Base-by-base conservation (phyloP, 2,888 invertebrate genomes). In the Acronicta alni region DNA sequence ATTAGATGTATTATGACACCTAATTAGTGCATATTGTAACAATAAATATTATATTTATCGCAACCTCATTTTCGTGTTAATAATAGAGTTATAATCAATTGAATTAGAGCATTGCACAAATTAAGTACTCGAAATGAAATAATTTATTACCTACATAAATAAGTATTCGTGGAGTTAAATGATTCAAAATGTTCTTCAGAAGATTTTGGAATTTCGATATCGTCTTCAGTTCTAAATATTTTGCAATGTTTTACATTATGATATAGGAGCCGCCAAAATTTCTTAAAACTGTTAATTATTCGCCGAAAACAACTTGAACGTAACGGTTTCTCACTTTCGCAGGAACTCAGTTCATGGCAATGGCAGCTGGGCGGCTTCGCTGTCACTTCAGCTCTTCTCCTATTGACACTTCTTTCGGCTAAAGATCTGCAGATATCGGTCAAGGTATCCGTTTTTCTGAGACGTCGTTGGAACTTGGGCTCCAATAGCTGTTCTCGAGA, bases 121-220 rank as follows among this genome's bases (percentile, higher is more conserved):
- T 61, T 53, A 51, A 51, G 45, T 51, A 56, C 53, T 66, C 52
- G 38, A 63, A 57, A 61, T 53, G 61, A 67, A 77, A 72, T 69
- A 71, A 71, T 70, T n/a, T 81, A 85, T 87, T 89, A 92, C 92
- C 84, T 89, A 92, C 92, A 86, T 87, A 91, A 74, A 82, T 91
- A 91, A 67, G 59, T 69, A 42, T 66, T 64, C 20, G 84, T 82
- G 57, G 81, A 86, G 49, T 78, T 66, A 63, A 82, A 79, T 42
- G 77, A 64, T 47, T 80, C 69, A 57, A 75, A 30, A 23, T 79
- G 55, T 23, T 82, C 79, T 47, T 74, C 58, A 45, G 66, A 51
- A 52, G 53, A 42, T 44, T 59, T 58, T 16, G 73, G 20, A 15
- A 46, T 46, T 14, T 68, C 32, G n/a, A 30, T 4, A 2, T 38